Evolutionary conservation across 2,888 invertebrate genomes (phyloP).

Genomic region (Cryptops parisi): DNA sequence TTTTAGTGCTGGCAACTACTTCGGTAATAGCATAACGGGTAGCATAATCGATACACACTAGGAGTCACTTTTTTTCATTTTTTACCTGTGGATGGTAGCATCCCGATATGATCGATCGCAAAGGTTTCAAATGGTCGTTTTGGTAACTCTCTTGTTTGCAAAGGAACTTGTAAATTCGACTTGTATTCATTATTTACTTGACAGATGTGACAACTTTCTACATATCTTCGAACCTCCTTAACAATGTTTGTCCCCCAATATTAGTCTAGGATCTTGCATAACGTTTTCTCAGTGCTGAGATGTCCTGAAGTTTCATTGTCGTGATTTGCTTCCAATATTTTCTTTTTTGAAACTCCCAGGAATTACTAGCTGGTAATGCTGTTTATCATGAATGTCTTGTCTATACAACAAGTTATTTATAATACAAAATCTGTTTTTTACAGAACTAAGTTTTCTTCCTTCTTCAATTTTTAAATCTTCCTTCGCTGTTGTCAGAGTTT

Average conservation of each 20-base stretch:
- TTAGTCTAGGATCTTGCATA: not conserved
- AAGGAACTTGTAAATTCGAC: not conserved
- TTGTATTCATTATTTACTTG: slow-evolving; percentile 8
- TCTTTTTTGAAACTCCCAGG: not conserved
- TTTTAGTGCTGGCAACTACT: not conserved
- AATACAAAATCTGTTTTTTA: not conserved
- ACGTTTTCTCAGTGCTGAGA: not conserved
- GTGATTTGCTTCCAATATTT: too few relatives aligned
- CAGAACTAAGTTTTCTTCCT: not conserved
- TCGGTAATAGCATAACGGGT: not conserved
- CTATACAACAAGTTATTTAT: not conserved
- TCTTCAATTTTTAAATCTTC: not conserved
- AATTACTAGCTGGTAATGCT: not conserved
- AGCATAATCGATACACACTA: not conserved
- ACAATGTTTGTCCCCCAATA: slow-evolving; percentile 1
- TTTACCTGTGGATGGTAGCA: not conserved
- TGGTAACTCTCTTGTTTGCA: not conserved
- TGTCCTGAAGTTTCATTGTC: too few relatives aligned
- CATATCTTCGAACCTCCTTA: not conserved
- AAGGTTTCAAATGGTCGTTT: slow-evolving; percentile 2
- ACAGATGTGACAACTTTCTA: not conserved
- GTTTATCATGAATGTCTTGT: not conserved
- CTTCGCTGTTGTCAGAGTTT: not conserved
- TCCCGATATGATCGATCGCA: slow-evolving; percentile 3
- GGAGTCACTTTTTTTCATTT: not conserved